Evolutionary conservation across 2,797 vertebrate species (phyloP).

Genomic region (Ciconia nigra): DNA sequence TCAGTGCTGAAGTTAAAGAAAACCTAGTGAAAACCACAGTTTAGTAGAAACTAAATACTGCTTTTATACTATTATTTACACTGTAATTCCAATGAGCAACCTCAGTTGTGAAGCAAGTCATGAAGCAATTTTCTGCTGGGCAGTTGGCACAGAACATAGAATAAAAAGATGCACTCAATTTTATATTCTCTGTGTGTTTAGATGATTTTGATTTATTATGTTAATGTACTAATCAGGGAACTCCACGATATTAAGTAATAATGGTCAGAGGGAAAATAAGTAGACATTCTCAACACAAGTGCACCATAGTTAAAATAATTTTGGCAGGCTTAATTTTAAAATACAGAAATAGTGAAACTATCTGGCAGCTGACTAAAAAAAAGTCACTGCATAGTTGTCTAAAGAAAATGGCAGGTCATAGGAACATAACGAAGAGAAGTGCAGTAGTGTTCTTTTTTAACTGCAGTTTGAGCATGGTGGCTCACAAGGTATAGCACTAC

Average conservation of each 20-base stretch:
- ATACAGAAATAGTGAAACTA: neutral
- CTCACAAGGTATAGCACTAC: neutral
- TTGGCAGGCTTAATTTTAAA: neutral
- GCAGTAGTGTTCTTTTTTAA: neutral
- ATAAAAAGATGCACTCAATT: neutral
- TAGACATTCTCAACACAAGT: neutral
- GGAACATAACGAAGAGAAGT: neutral
- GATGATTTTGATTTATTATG: neutral
- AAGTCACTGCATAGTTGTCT: neutral
- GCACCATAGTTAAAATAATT: neutral
- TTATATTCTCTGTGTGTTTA: neutral
- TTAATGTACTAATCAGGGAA: neutral
- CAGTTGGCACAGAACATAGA: neutral
- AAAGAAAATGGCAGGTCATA: neutral
- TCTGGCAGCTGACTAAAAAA: neutral
- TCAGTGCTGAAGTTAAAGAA: neutral
- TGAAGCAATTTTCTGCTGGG: neutral
- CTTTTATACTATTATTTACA: neutral
- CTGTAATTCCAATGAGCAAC: neutral
- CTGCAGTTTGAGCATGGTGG: neutral
- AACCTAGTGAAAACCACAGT: neutral
- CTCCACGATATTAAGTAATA: neutral
- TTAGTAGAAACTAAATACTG: neutral
- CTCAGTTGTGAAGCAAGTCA: neutral
- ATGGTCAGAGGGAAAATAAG: neutral